Evolutionary conservation across 1,140 invertebrate genomes (phyloP), one percentile per base, ranked within the genome.

Genomic region (Tenebrio molitor): DNA sequence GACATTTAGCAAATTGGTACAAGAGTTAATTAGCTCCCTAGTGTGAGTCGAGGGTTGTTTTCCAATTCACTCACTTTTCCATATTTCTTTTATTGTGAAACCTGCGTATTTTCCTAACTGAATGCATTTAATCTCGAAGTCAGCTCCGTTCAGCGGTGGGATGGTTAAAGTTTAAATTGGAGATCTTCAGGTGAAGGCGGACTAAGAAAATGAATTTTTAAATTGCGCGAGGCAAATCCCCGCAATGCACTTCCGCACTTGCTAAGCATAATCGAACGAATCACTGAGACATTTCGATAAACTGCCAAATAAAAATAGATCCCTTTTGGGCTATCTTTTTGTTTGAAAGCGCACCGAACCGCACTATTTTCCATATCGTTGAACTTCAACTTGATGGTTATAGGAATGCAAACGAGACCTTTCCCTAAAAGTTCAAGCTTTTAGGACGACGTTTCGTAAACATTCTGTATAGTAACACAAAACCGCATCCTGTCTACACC

Each of bases 361-460:
- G 50, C 21, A 58, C 50, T 58, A 33, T 58, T 58, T 58, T 58
- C 50, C 50, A 58, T 29, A 58, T 14, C 21, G 50, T 58, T 58
- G 50, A 25, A 58, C 23, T 58, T 29, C 1, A 14, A 58, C 21
- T 29, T 58, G 46, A 19, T 23, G 16, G 46, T 53, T 53, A 53
- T 53, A 23, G 17, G 46, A 53, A 53, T 53, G 46, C 17, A 53
- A 53, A 53, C 46, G 46, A 53, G 46, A 25, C 46, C 46, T 53
- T 53, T 53, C 17, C 19, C 46, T 19, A 53, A 53, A 53, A 53
- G 46, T 53, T 53, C 16, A 53, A 39, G 17, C 46, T 53, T 53
- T 53, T 53, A 12, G 19, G 46, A n/a, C 23, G 19, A 15, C 16
- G 46, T 23, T 19, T 53, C 46, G 17, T 25, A 53, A 39, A 53